Conservation (phyloP, 2,888 invertebrate species). For the Theretra japonica region DNA sequence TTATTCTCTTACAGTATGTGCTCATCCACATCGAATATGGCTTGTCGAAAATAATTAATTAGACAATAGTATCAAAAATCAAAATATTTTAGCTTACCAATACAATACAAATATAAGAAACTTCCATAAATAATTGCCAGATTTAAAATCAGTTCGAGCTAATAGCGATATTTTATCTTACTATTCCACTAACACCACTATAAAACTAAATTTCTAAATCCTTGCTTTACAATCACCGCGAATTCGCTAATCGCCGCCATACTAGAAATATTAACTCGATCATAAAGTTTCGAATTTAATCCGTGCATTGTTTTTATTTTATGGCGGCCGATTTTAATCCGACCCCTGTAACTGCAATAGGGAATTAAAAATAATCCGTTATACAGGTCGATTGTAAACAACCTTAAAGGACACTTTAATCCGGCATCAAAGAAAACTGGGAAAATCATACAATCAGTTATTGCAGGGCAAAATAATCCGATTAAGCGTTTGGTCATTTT, state of each 20-base stretch:
- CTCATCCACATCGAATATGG: no score
- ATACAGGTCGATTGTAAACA: conserved; percentile 11
- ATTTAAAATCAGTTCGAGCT: background rate
- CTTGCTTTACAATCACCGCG: conserved; percentile 7
- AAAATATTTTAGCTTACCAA: no score
- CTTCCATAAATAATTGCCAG: background rate
- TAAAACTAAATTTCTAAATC: background rate
- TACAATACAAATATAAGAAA: no score
- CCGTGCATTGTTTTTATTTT: conserved; percentile 13
- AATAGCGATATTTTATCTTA: background rate
- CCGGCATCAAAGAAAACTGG: conserved; percentile 15
- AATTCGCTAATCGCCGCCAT: background rate
- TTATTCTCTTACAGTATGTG: no score
- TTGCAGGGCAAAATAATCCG: conserved; percentile 16
- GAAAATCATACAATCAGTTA: conserved; percentile 1
- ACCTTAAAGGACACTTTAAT: background rate
- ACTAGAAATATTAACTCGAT: conserved; percentile 8
- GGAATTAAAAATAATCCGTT: conserved; percentile 20
- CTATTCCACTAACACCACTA: no score
- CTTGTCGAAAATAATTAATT: no score
- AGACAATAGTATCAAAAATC: no score
- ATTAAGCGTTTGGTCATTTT: background rate
- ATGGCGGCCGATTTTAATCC: conserved; percentile 15
- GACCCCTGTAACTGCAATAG: background rate
- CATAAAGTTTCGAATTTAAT: conserved; percentile 20